Evolutionary conservation across 1,140 invertebrate genomes (phyloP).

Genomic region (Proales similis): DNA sequence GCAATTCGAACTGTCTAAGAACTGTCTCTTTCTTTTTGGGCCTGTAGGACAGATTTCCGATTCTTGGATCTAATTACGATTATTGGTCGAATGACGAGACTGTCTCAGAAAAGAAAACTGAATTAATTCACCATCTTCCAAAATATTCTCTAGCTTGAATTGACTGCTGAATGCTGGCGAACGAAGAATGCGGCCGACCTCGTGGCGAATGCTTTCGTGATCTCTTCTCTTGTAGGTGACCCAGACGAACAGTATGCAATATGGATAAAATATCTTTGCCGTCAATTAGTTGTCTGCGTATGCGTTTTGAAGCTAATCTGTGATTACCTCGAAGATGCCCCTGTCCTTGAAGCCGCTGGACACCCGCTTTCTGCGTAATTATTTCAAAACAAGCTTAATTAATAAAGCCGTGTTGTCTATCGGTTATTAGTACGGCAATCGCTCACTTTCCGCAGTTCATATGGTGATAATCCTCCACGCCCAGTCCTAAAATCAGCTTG

Average conservation of each 20-base stretch:
- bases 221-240: slow-evolving; percentile 49
- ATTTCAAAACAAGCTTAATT: slow-evolving; percentile 19
- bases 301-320: neutral
- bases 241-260: slow-evolving; percentile 49
- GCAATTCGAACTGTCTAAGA: slow-evolving; percentile 9
- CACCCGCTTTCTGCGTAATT: slow-evolving; percentile 45
- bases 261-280: slow-evolving; percentile 48
- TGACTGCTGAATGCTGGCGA: slow-evolving; percentile 51
- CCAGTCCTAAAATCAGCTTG: slow-evolving; percentile 48
- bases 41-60: neutral
- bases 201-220: slow-evolving; percentile 46
- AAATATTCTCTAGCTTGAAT: slow-evolving; percentile 47
- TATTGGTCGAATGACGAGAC: neutral
- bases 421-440: neutral
- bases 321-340: slow-evolving; percentile 47
- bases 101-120: neutral
- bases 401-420: neutral
- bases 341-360: slow-evolving; percentile 49
- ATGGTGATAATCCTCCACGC: slow-evolving; percentile 47
- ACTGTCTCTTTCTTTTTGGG: slow-evolving; percentile 21
- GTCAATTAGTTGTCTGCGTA: neutral
- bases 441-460: slow-evolving; percentile 51
- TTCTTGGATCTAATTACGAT: neutral
- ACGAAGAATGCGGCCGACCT: slow-evolving; percentile 48
- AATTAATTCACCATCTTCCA: slow-evolving; percentile 40